Percentiles rank a stretch among this genome's conserved stretches.
These are phyloP conservation scores for Parnassius orleans DNA, from an alignment of 2,888 invertebrate species.

Conservation along the genomic window DNA sequence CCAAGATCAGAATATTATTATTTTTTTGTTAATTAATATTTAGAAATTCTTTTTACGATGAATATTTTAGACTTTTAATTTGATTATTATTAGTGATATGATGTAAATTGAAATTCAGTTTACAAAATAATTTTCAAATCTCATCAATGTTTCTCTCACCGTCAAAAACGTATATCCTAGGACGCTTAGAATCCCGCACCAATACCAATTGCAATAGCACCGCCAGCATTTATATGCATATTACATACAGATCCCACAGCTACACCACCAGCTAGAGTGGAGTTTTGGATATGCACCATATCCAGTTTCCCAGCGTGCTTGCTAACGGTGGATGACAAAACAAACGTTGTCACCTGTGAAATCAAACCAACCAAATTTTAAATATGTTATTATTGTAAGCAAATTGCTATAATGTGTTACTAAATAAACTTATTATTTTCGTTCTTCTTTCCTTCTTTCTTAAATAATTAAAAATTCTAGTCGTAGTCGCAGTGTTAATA, in stretches of 20 bases:
- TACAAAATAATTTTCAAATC: neutral
- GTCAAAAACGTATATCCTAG: conserved; percentile 89
- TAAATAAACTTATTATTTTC: too few species aligned
- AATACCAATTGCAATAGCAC: conserved; percentile 90
- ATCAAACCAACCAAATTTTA: neutral
- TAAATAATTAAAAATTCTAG: too few species aligned
- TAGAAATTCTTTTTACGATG: too few species aligned
- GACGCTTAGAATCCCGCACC: conserved; percentile 90
- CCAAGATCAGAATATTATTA: too few species aligned
- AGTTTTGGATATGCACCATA: conserved; percentile 97
- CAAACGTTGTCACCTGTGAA: conserved; percentile 88
- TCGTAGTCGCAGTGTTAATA: too few species aligned
- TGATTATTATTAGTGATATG: too few species aligned
- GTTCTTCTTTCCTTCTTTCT: too few species aligned
- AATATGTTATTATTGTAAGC: too few species aligned
- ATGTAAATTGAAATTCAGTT: too few species aligned
- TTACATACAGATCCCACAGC: conserved; percentile 93
- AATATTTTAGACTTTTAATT: too few species aligned
- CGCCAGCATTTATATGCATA: conserved; percentile 90
- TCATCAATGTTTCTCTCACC: conserved; percentile 67
- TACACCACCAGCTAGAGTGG: conserved; percentile 95
- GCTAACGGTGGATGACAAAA: conserved; percentile 86
- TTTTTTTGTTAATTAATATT: too few species aligned
- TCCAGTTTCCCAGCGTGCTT: conserved; percentile 87
- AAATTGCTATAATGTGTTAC: too few species aligned